phyloP scores from a whole-genome alignment of 2,113 vertebrate genomes.

The Seriola quinqueradiata region DNA sequence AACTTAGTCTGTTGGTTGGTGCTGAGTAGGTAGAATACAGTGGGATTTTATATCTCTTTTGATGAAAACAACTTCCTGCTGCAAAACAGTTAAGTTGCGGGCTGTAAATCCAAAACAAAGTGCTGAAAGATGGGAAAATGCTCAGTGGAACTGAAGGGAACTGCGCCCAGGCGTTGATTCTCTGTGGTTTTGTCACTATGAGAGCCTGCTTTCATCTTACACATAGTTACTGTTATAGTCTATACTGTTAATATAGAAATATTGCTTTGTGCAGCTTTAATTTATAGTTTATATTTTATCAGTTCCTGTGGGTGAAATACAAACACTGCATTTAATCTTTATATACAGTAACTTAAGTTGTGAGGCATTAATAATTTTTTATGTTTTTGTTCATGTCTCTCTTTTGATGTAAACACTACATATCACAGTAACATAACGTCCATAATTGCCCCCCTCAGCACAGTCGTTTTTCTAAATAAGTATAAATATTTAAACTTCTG shows the following conservation, averaged over 20 bases:
- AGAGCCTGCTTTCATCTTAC: background rate
- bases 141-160: background rate
- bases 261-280: background rate
- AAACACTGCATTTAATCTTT: background rate
- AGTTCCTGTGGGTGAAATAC: background rate
- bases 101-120: constrained; percentile 8
- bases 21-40: background rate
- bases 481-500: background rate
- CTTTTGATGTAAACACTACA: background rate
- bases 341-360: background rate
- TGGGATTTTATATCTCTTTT: background rate
- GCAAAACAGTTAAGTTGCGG: background rate
- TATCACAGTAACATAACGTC: background rate
- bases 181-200: background rate
- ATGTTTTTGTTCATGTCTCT: background rate
- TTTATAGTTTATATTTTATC: background rate
- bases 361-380: background rate
- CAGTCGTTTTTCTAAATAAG: background rate
- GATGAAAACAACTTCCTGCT: background rate
- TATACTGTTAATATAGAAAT: background rate
- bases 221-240: too few relatives aligned
- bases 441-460: background rate
- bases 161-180: too few relatives aligned
- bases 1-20: background rate
- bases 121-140: background rate